phyloP scores from a whole-genome alignment of 2,113 vertebrate species.

The Cyphomyrus discorhynchus region DNA sequence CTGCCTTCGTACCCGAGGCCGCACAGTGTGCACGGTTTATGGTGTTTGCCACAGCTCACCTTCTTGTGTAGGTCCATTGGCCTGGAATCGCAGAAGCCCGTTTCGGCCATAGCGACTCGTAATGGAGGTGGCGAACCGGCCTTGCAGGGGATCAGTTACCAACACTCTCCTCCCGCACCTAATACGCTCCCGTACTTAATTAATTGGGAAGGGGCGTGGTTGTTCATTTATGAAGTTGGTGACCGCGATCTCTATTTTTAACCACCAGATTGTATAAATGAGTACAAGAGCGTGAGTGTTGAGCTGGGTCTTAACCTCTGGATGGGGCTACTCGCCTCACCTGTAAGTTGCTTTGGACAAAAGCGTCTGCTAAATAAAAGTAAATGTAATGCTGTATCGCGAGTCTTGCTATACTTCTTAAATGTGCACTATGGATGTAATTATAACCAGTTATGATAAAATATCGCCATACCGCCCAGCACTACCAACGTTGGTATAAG shows the following conservation, averaged over 20 bases:
- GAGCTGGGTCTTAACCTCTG: background rate
- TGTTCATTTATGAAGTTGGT: constrained; percentile 1
- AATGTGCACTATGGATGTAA: background rate
- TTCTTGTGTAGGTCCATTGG: constrained; percentile 63
- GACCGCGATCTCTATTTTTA: background rate
- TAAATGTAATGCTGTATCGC: background rate
- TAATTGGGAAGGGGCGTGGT: constrained; percentile 41
- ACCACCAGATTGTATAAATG: background rate
- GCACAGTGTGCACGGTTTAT: background rate
- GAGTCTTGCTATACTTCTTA: background rate
- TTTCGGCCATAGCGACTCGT: constrained; percentile 54
- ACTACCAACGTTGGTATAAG: background rate
- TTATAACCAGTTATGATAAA: background rate
- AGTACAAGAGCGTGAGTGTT: background rate
- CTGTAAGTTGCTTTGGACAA: background rate
- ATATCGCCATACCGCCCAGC: background rate
- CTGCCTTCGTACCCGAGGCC: background rate
- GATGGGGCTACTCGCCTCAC: background rate
- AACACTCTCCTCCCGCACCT: background rate
- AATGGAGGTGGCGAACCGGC: constrained; percentile 34
- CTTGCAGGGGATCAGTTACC: background rate
- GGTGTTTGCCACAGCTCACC: constrained; percentile 14
- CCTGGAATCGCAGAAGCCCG: constrained; percentile 60
- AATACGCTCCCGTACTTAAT: constrained; percentile 39
- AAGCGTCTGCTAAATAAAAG: background rate